Evolutionary conservation across 1,140 invertebrate genomes (phyloP), one percentile per base, ranked within the genome.

Genomic region (Leguminivora glycinivorella): DNA sequence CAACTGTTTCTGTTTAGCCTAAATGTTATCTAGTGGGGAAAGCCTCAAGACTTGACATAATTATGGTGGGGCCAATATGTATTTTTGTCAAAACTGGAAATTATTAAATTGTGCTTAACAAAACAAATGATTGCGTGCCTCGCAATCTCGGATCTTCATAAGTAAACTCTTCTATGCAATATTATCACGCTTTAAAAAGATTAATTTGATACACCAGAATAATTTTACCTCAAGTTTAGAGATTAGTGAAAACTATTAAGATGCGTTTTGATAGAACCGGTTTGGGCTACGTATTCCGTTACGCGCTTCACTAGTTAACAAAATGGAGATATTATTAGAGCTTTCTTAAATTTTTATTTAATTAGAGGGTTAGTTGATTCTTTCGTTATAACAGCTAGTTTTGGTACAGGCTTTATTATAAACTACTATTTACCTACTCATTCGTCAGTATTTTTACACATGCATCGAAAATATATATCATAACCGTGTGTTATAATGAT

Each of bases 231-330:
- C 9, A 7, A n/a, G 40, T 43, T n/a, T 14, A 17, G 47, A 52
- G 38, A 31, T 58, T 60, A 24, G 25, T 4, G 25, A 58, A 60
- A 69, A 29, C 25, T 7, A 63, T 29, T 31, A 5, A 29, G 31
- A 63, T 63, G 26, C 58, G n/a, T 63, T 56, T 25, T 29, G 25
- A 52, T 52, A 14, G 2, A 63, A 63, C 58, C n/a, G 25, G 58
- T 63, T 63, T 63, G 0, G 26, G 2, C 22, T 26, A 58, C 58
- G 25, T 63, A 25, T 17, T 17, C 58, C 58, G n/a, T 29, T 10
- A n/a, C 5, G 7, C 14, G 26, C 14, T 17, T 25, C 4, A 25
- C 12, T 10, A 25, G 56, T 63, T 6, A 63, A 63, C 26, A 6
- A 63, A 63, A 63, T 31, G 58, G 17, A 31, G 26, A 29, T 7